Base-by-base conservation (phyloP, 2,797 vertebrate genomes). In the Phoxinus dragarum region DNA sequence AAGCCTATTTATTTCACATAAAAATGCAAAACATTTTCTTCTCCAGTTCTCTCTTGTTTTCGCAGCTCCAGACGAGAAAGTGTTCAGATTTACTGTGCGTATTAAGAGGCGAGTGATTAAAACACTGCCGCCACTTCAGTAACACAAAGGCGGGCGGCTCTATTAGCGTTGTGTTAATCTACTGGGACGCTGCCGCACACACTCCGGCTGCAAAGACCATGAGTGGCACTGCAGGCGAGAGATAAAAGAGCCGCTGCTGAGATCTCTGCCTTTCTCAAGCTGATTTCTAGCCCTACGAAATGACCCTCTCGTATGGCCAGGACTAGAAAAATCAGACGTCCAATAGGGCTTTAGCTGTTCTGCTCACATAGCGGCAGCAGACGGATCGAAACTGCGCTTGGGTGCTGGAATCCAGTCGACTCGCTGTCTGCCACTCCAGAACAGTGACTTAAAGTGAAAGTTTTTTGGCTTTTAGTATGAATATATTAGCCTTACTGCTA, bases 141-240 rank as follows among this genome's bases (percentile, higher is more conserved):
- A 79, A 84, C 67, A 88, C 75, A 84, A 89, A 88, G 81, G 80
- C 77, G 61, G 66, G 80, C 80, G 44, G 72, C 80, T 88, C 84
- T 89, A 87, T 87, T 88, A 88, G 85, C 49, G 36, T 72, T 56
- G 81, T 40, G 85, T 73, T 89, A 87, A 89, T 89, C 87, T 88
- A 88, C 80, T 68, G 85, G 72, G 85, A 84, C 76, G 19, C 72
- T 64, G 54, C 31, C 67, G 54, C 54, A 81, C 72, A 77, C 76
- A 83, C 82, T 80, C 80, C 36, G 59, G 84, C 86, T 75, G 83
- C 87, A 88, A 84, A 80, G 87, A 73, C 73, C 69, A 76, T 1
- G 69, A 89, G 49, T 80, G 82, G 68, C 67, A 83, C 79, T 85
- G 82, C 80, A 61, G 59, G 75, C 36, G 61, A 73, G 66, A 88